phyloP scores from a whole-genome alignment of 2,113 vertebrate species.

The Phyllopteryx taeniolatus region DNA sequence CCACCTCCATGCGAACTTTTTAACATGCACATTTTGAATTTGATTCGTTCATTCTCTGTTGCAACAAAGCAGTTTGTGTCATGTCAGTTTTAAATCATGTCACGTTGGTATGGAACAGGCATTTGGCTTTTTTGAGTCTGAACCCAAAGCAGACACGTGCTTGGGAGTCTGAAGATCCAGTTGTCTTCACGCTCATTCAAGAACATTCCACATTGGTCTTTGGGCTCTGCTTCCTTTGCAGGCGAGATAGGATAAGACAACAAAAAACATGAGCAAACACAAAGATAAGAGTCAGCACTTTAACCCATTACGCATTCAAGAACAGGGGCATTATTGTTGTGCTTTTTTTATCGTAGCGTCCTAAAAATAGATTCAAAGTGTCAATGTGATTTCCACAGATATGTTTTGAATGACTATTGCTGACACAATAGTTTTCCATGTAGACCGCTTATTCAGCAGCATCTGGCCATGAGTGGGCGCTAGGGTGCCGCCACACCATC shows the following conservation, averaged over 20 bases:
- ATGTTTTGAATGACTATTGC: neutral
- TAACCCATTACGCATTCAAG: conserved; percentile 1
- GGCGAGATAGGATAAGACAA: neutral
- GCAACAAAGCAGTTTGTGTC: too few species aligned
- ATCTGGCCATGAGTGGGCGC: neutral
- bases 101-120: neutral
- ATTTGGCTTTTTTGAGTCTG: conserved; percentile 27
- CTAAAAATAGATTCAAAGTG: neutral
- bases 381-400: neutral
- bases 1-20: too few species aligned
- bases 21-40: too few species aligned
- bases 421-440: neutral
- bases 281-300: conserved; percentile 22
- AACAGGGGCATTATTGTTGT: neutral
- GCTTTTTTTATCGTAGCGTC: neutral
- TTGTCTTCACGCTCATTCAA: conserved; percentile 32
- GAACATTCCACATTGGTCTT: conserved; percentile 10
- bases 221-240: neutral
- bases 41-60: too few species aligned
- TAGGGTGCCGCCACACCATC: neutral
- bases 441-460: neutral
- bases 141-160: conserved; percentile 48
- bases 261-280: conserved; percentile 12
- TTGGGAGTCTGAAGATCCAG: conserved; percentile 37
- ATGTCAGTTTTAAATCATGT: too few species aligned